Base-by-base conservation (phyloP, 23 tunicate species). In the Ciona savignyi region DNA sequence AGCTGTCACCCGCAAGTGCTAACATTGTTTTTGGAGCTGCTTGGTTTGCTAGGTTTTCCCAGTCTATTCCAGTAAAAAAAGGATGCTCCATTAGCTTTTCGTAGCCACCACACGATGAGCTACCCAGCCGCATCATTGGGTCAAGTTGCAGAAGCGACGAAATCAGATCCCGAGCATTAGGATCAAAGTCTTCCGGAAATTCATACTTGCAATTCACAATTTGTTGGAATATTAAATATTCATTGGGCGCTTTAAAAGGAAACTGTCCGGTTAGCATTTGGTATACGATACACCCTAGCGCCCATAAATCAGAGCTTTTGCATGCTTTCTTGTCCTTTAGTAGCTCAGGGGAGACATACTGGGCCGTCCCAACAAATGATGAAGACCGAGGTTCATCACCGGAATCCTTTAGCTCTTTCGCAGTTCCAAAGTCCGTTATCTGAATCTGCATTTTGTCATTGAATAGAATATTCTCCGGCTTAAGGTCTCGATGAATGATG, bases 281-380 rank as follows among this genome's bases (percentile, higher is more conserved):
- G 70, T 72, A 84, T 2, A 85, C 74, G 19, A 95, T 83, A 66
- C 99, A 89, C 3, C 92, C 99, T 27, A 91, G 34, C 0, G 96
- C 96, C 99, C 99, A 95, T 26, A 95, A 61, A 34, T 95, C 99
- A 1, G 99, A 95, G 34, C 80, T 61, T 61, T 70, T 68, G 21
- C 96, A 75, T 23, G 91, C 91, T 66, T 88, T 77, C 67, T 95
- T 95, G 76, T 91, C 99, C 33, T 82, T 83, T 11, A 95, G 80
- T 23, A 95, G 56, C 70, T 95, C 99, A 19, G 99, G 99, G 1
- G 99, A 88, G 19, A 95, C 86, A 64, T 85, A 95, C 76, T 95
- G 96, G 1, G 99, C 99, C 0, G 99, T 89, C 6, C 99, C 99
- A 20, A 95, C 99, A 70, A 95, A 95, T 0, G 92, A 81, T 1